phyloP scores from a whole-genome alignment of 2,797 vertebrate species.

The Apogon hyalosoma region DNA sequence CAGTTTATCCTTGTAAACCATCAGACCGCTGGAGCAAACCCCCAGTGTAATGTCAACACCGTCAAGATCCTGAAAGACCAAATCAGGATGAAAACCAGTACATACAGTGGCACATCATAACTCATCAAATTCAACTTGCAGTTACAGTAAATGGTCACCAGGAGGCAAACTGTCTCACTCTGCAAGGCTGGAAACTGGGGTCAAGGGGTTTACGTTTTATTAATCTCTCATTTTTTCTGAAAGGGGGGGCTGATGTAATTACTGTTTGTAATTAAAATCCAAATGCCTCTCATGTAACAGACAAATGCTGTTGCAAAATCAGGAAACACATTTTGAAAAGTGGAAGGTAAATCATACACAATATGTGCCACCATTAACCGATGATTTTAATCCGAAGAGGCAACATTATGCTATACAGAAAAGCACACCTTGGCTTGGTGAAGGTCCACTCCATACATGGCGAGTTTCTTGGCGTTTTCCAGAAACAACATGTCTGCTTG shows the following conservation, averaged over 20 bases:
- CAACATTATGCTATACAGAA: background rate
- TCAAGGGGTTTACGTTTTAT: slow-evolving; percentile 57
- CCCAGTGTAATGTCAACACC: slow-evolving; percentile 95
- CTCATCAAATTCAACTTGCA: background rate
- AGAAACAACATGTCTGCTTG: slow-evolving; percentile 96
- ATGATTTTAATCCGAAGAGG: background rate
- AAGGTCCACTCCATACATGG: slow-evolving; percentile 97
- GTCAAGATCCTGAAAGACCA: slow-evolving; percentile 89
- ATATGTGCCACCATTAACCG: background rate
- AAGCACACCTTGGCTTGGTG: slow-evolving; percentile 93
- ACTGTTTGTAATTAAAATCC: slow-evolving; percentile 64
- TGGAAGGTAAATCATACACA: background rate
- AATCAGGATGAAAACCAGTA: background rate
- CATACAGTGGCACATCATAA: background rate
- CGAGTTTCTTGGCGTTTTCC: slow-evolving; percentile 96
- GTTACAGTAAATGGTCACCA: slow-evolving; percentile 54
- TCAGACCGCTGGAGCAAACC: slow-evolving; percentile 93
- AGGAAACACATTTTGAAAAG: slow-evolving; percentile 13
- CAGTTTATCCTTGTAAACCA: slow-evolving; percentile 96
- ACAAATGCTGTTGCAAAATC: slow-evolving; percentile 32
- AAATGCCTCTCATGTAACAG: slow-evolving; percentile 39
- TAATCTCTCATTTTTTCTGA: slow-evolving; percentile 48
- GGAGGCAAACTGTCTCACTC: slow-evolving; percentile 60
- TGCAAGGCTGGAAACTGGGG: slow-evolving; percentile 27
- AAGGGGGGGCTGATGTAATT: slow-evolving; percentile 51